These are phyloP conservation scores for Bhutanitis thaidina DNA, from an alignment of 2,888 invertebrate species.

Conservation along the genomic window DNA sequence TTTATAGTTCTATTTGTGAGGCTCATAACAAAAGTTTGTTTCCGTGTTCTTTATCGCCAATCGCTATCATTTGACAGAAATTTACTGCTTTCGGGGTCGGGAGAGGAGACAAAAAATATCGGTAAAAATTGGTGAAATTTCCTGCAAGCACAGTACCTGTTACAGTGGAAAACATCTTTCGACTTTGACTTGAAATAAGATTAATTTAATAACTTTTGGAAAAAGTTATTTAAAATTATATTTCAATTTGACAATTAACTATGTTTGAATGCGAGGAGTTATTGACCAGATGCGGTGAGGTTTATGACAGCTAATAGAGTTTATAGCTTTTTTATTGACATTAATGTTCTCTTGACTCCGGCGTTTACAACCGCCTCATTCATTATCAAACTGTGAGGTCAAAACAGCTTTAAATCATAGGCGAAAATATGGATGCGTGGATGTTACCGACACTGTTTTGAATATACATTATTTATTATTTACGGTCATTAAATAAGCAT, in stretches of 20 bases:
- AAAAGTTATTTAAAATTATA: slow-evolving; percentile 17
- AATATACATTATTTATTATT: slow-evolving; percentile 36
- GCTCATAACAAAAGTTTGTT: slow-evolving; percentile 71
- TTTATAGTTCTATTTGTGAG: slow-evolving; percentile 68
- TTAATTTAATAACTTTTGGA: background rate
- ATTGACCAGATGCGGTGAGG: slow-evolving; percentile 73
- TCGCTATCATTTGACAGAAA: slow-evolving; percentile 64
- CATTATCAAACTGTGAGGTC: slow-evolving; percentile 76
- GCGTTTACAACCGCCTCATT: slow-evolving; percentile 75
- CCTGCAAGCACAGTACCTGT: slow-evolving; percentile 8
- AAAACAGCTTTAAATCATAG: slow-evolving; percentile 73
- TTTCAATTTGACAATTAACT: slow-evolving; percentile 61
- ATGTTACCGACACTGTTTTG: slow-evolving; percentile 36
- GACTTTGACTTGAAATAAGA: background rate
- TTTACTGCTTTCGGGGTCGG: slow-evolving; percentile 44
- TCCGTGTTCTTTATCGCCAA: slow-evolving; percentile 72
- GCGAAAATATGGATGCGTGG: slow-evolving; percentile 53
- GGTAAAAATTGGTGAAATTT: slow-evolving; percentile 11
- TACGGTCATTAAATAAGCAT: slow-evolving; percentile 41
- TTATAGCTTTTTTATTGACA: slow-evolving; percentile 79
- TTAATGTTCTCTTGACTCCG: slow-evolving; percentile 75
- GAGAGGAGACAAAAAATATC: slow-evolving; percentile 14
- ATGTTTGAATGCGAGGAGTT: slow-evolving; percentile 67
- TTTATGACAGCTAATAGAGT: slow-evolving; percentile 76
- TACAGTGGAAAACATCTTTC: slow-evolving; percentile 7